These are phyloP conservation scores for Mactromeris polynyma DNA, from an alignment of 2,888 invertebrate genomes.

Conservation along the genomic window DNA sequence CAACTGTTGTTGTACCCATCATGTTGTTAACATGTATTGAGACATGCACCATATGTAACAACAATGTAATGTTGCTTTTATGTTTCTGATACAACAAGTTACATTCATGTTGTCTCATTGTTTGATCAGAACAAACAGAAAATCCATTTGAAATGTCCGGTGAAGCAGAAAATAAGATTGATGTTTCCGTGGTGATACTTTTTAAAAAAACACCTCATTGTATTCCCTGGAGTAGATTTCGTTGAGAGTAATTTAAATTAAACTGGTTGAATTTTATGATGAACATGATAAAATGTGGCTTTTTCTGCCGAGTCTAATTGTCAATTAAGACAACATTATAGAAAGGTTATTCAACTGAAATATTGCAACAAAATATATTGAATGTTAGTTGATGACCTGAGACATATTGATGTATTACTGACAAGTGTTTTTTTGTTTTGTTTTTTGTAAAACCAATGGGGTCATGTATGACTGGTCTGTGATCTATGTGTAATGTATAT, in stretches of 20 bases:
- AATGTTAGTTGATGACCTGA: background rate
- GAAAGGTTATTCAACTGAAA: background rate
- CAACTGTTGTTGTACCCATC: background rate
- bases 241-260: background rate
- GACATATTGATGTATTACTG: background rate
- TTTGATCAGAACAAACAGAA: background rate
- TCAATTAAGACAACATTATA: background rate
- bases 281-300: background rate
- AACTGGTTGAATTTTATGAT: background rate
- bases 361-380: background rate
- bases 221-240: background rate
- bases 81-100: background rate
- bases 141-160: background rate
- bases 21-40: background rate
- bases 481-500: no score
- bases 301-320: background rate
- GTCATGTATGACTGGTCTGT: no score
- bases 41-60: background rate
- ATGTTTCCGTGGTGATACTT: background rate
- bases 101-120: background rate
- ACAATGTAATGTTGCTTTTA: background rate
- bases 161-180: slow-evolving; percentile 6
- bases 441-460: no score
- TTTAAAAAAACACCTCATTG: background rate
- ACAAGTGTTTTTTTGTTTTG: background rate